Conservation (phyloP, 1,140 invertebrate genomes). For the Drosophila albomicans region DNA sequence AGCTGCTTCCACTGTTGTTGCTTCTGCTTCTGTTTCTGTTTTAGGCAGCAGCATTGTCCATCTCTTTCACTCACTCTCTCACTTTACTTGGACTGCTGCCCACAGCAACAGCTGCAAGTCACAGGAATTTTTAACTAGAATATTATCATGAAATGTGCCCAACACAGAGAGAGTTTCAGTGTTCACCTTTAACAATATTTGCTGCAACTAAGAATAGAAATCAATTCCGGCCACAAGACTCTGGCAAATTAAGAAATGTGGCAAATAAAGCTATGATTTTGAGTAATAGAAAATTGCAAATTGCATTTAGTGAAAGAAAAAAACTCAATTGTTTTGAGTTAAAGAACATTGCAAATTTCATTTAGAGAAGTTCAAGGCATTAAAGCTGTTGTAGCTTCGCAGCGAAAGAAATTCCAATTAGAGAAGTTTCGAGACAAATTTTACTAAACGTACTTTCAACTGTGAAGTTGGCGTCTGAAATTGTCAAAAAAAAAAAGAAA, state of each 20-base stretch:
- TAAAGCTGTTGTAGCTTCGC: background rate
- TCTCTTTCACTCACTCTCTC: background rate
- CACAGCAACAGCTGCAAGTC: conserved; percentile 5
- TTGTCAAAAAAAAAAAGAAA: no score
- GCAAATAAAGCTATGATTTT: no score
- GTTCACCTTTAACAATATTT: background rate
- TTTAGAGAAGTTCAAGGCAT: no score
- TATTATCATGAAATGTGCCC: conserved; percentile 1
- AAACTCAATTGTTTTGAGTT: no score
- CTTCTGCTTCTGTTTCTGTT: conserved; percentile 7
- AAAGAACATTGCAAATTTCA: no score
- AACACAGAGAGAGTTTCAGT: background rate
- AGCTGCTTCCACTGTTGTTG: conserved; percentile 2
- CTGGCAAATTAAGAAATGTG: no score
- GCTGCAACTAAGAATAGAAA: background rate
- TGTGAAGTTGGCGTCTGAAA: no score
- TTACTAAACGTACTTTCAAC: no score
- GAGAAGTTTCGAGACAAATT: background rate
- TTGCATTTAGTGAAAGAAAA: no score
- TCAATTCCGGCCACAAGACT: no score
- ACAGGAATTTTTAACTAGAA: conserved; percentile 5
- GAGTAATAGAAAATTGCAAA: no score
- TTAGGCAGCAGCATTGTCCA: background rate
- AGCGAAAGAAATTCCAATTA: background rate
- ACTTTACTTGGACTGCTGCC: conserved; percentile 14